These are phyloP conservation scores for Steinernema carpocapsae DNA, from an alignment of 2,888 invertebrate species.

Conservation along the genomic window DNA sequence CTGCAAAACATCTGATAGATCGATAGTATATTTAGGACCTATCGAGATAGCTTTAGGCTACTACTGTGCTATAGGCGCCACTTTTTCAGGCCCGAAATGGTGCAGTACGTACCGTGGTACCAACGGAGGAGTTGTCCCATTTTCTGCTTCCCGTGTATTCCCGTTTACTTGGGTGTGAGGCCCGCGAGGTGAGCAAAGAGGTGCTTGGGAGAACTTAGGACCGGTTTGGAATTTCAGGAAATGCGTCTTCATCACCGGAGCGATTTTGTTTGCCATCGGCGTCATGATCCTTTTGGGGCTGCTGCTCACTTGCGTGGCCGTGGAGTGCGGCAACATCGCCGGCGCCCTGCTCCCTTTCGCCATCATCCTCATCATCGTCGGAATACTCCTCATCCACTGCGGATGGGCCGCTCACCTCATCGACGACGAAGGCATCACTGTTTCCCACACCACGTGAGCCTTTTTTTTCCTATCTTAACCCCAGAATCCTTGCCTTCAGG, in stretches of 20 bases:
- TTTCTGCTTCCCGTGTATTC: slow-evolving; percentile 67
- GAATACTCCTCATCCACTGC: slow-evolving; percentile 67
- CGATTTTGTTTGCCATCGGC: slow-evolving; percentile 64
- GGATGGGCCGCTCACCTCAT: slow-evolving; percentile 69
- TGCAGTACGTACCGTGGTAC: slow-evolving; percentile 67
- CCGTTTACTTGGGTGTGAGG: slow-evolving; percentile 65
- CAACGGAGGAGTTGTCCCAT: slow-evolving; percentile 59
- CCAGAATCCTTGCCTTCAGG: not conserved
- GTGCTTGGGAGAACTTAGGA: not conserved
- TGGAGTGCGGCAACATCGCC: slow-evolving; percentile 63
- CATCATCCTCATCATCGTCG: slow-evolving; percentile 66
- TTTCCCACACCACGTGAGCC: not conserved
- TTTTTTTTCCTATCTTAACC: not conserved
- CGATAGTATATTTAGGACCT: too few relatives aligned
- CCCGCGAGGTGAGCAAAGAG: slow-evolving; percentile 56
- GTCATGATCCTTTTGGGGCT: slow-evolving; percentile 64
- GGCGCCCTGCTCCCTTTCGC: slow-evolving; percentile 64
- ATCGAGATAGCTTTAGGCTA: too few relatives aligned
- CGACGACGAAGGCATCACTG: slow-evolving; percentile 53
- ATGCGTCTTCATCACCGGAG: slow-evolving; percentile 62
- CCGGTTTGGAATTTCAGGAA: slow-evolving; percentile 48
- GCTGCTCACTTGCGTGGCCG: slow-evolving; percentile 65
- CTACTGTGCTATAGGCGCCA: too few relatives aligned
- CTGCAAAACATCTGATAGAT: slow-evolving; percentile 5
- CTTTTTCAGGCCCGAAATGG: slow-evolving; percentile 49